These are phyloP conservation scores for Cheilosia soror DNA, from an alignment of 2,888 invertebrate genomes.

Conservation along the genomic window DNA sequence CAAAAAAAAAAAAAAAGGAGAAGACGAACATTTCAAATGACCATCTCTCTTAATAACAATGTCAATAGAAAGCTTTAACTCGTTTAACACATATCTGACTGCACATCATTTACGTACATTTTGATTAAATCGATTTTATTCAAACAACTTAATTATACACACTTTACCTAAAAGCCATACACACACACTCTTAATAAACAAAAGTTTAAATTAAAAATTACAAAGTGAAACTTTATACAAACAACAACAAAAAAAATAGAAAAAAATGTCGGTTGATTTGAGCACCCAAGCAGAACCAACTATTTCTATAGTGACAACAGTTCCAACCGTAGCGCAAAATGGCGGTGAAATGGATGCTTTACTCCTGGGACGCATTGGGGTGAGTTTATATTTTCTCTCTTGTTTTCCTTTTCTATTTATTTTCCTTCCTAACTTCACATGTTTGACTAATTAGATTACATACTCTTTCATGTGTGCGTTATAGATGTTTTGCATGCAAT, in stretches of 20 bases:
- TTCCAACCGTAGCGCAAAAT: conserved; percentile 81
- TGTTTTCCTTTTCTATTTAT: conserved; percentile 53
- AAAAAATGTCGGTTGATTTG: conserved; percentile 81
- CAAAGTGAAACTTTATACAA: conserved; percentile 30
- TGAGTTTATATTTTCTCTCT: conserved; percentile 84
- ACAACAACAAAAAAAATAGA: conserved; percentile 12
- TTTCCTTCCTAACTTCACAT: conserved; percentile 52
- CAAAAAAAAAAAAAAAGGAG: neutral
- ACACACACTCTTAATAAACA: conserved; percentile 19
- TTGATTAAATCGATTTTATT: conserved; percentile 35
- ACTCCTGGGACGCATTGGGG: conserved; percentile 90
- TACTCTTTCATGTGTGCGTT: conserved; percentile 49
- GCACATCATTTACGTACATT: conserved; percentile 69
- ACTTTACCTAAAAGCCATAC: neutral
- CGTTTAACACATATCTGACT: conserved; percentile 64
- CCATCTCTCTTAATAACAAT: neutral
- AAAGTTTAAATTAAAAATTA: conserved; percentile 41
- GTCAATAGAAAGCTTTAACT: conserved; percentile 68
- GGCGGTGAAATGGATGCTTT: conserved; percentile 93
- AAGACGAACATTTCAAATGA: neutral
- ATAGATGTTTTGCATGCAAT: conserved; percentile 51
- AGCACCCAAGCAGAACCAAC: conserved; percentile 81
- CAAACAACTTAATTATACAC: conserved; percentile 21
- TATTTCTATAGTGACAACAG: conserved; percentile 82
- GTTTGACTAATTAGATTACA: conserved; percentile 55